Conservation (phyloP, 2,113 vertebrate species). For the Pomatorhinus ruficollis region DNA sequence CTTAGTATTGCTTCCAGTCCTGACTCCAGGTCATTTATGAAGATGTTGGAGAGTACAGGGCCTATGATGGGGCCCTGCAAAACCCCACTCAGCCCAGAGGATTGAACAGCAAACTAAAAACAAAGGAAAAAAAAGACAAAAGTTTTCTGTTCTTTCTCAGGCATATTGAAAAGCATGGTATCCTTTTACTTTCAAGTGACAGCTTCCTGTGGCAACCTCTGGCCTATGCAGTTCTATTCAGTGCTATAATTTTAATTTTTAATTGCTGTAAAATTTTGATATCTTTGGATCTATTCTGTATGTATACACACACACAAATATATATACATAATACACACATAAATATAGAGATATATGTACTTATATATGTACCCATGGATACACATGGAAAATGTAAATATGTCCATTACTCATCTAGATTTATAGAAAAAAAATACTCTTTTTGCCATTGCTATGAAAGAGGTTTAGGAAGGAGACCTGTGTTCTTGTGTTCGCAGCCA, state of each 20-base stretch:
- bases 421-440: neutral
- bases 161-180: neutral
- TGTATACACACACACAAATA: fast-evolving
- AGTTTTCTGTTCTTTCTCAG: neutral
- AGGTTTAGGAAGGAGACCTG: neutral
- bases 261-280: neutral
- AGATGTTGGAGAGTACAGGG: neutral
- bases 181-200: neutral
- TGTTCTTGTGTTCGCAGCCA: neutral
- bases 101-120: neutral
- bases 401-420: neutral
- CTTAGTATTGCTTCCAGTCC: neutral
- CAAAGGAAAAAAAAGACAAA: fast-evolving
- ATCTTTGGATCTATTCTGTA: neutral
- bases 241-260: neutral
- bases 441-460: neutral
- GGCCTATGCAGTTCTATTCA: neutral
- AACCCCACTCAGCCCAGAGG: neutral
- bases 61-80: neutral
- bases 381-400: neutral
- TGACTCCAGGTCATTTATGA: neutral
- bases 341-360: neutral
- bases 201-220: neutral
- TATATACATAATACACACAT: neutral
- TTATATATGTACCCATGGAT: neutral